These are phyloP conservation scores for Peromyscus maniculatus DNA, from an alignment of 2,113 vertebrate genomes.

Conservation along the genomic window DNA sequence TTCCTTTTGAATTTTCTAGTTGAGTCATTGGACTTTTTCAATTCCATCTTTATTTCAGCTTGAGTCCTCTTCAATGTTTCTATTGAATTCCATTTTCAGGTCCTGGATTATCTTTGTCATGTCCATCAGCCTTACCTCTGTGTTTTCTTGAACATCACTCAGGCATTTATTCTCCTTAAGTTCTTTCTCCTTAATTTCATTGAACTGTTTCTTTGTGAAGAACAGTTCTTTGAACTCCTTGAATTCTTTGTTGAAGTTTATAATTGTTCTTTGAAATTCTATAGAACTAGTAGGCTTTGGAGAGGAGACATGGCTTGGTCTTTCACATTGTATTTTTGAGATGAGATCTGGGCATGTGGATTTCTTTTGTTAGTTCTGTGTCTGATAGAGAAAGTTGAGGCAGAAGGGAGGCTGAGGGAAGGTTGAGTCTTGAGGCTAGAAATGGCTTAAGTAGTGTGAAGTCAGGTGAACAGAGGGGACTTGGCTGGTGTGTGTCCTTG, in stretches of 20 bases:
- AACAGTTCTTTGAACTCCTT: not conserved
- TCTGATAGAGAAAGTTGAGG: not conserved
- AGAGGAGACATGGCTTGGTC: not conserved
- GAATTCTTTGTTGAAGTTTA: not conserved
- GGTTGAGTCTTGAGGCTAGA: not conserved
- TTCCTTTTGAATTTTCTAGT: not conserved
- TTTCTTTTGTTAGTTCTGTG: not conserved
- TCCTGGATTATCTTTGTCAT: not conserved
- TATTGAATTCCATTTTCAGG: not conserved
- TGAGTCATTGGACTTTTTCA: not conserved
- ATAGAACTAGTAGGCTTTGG: not conserved
- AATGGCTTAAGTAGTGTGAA: not conserved
- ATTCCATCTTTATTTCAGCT: not conserved
- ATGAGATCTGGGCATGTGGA: not conserved
- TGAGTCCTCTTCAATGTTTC: not conserved
- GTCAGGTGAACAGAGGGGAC: not conserved
- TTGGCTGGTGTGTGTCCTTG: not conserved
- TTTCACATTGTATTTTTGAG: not conserved
- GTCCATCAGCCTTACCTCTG: not conserved
- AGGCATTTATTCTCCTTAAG: not conserved
- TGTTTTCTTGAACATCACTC: not conserved
- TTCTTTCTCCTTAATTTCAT: not conserved
- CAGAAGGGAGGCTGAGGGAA: not conserved
- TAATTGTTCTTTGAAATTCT: not conserved
- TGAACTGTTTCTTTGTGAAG: not conserved